Evolutionary conservation across 2,888 invertebrate species (phyloP), one percentile per base, ranked within the genome.

Genomic region (Agriotes lineatus): DNA sequence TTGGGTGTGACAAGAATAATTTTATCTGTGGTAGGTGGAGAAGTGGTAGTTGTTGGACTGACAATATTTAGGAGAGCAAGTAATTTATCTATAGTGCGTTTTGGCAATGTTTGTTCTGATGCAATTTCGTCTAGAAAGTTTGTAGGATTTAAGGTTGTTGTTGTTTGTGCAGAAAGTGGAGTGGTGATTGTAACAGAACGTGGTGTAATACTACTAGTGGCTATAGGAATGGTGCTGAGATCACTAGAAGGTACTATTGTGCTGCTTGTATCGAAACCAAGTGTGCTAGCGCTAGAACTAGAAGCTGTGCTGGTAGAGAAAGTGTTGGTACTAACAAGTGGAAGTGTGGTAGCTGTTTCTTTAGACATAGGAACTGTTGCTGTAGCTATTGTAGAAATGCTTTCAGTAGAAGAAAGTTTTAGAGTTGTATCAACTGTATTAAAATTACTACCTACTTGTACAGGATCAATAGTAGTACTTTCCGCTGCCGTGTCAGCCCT

Each of bases 41-140:
- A 66, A 12, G 42, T 25, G 0, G 56, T 52, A 1, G 67, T 67
- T 10, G 67, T 35, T 5, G 60, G 42, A 45, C 22, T 44, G 77
- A 85, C 80, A 77, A 84, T 84, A 75, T 86, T 86, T 75, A 85
- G 77, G 62, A 84, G 77, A 68, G 77, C 77, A 65, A 83, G 73
- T 48, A 84, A 75, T 75, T 80, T 80, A 42, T 80, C 81, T 45
- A 84, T 80, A 10, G 83, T 82, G 67, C 80, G 76, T 72, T 83
- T 81, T 72, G 82, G 80, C 65, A 82, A 72, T 18, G 75, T 76
- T 72, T 81, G 78, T 44, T 84, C 82, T 19, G 80, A 75, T 33
- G 77, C 75, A 67, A 82, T 79, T 67, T 81, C 77, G 66, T 82
- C 81, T 39, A 80, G 16, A 10, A 14, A 77, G 72, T 74, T 80